Base-by-base conservation (phyloP, 2,797 vertebrate genomes). In the Dicrostonyx torquatus region DNA sequence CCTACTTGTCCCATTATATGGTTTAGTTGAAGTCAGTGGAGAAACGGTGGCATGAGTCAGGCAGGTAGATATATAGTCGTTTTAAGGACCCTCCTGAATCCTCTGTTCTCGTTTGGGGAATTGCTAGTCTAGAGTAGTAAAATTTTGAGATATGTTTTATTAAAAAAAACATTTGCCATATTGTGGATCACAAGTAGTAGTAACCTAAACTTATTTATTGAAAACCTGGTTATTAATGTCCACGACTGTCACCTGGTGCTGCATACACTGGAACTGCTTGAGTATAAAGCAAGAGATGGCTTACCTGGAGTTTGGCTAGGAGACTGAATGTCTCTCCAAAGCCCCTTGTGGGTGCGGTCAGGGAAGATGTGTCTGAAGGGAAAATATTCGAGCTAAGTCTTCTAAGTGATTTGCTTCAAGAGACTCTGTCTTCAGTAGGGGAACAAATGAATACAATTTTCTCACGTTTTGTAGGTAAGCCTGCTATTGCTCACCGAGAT, bases 401-500 rank as follows among this genome's bases (percentile, higher is more conserved):
- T 93, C 34, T 37, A 60, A 89, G 76, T 91, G 34, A 68, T 79
- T 76, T 43, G 80, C 34, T 91, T 85, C 8, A 34, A 58, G 2
- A 80, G 45, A 87, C 60, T 87, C 40, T 29, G 2, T 87, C 10
- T 91, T 91, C 2, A 40, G 62, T 70, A 90, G 77, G 9, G 3
- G 73, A 90, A 64, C 73, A 83, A 48, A 48, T 85, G 64, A 60
- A 60, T 79, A 26, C 80, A 3, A 43, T 68, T 70, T 92, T 86
- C 53, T 94, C 93, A 29, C 96, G 90, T 48, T 13, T 97, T 84
- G 0, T 97, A 99, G 99, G 99, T 92, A 99, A 99, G 97, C 99
- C 99, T 6, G 99, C 99, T 1, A 99, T 99, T 11, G 99, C 99
- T 24, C 99, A 99, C 98, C 98, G 99, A 96, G 99, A 99, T 53